Conservation (phyloP, 2,888 invertebrate species). For the Embidobia sp. region DNA sequence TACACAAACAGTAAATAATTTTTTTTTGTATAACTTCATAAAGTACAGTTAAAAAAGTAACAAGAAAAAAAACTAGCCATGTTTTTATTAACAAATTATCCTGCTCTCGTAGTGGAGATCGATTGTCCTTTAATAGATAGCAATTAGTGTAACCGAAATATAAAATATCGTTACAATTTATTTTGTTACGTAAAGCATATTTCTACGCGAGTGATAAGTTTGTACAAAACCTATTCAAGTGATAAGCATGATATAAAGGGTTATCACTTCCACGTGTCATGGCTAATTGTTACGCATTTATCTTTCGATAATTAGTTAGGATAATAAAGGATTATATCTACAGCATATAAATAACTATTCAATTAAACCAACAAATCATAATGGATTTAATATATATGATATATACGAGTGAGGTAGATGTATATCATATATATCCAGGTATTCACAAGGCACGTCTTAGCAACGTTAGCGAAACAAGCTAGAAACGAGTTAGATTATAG, state of each 20-base stretch:
- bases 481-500: no score
- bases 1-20: no score
- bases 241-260: constrained; percentile 13
- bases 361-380: constrained; percentile 34
- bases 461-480: constrained; percentile 7
- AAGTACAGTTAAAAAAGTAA: no score
- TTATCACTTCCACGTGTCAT: constrained; percentile 60
- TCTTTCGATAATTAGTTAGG: constrained; percentile 69
- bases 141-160: constrained; percentile 20
- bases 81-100: no score
- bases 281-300: constrained; percentile 67
- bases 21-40: no score
- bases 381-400: constrained; percentile 22
- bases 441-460: constrained; percentile 18
- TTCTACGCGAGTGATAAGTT: constrained; percentile 37
- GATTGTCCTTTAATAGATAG: constrained; percentile 22
- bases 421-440: constrained; percentile 7
- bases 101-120: neutral
- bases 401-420: neutral
- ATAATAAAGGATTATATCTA: constrained; percentile 66
- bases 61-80: no score
- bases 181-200: constrained; percentile 37
- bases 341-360: constrained; percentile 62
- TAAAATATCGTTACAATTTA: constrained; percentile 37
- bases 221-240: constrained; percentile 42